A percentile compares a stretch with the other conserved stretches of the same genome.
Conservation (phyloP, 2,113 vertebrate genomes). For the Notarius quadriscutis region DNA sequence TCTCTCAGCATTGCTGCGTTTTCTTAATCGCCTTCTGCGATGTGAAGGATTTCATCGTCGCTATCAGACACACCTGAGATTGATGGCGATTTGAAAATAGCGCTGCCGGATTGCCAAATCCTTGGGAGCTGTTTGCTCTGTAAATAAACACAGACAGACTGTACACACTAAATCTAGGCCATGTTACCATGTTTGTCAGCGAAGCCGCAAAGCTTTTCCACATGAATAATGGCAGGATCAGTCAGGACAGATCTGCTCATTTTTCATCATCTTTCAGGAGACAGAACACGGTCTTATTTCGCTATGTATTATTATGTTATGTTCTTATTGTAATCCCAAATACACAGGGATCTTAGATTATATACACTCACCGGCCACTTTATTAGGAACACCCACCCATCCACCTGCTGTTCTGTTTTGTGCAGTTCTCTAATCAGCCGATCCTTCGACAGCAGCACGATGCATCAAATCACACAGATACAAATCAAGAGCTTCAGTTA, state of each 20-base stretch:
- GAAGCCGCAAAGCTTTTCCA: constrained; percentile 41
- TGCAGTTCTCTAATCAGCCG: too few relatives aligned
- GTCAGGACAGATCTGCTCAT: constrained; percentile 4
- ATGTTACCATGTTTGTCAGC: constrained; percentile 38
- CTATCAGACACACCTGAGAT: constrained; percentile 60
- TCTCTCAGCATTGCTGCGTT: constrained; percentile 2
- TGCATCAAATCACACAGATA: too few relatives aligned
- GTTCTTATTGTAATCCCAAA: neutral
- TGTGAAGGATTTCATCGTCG: constrained; percentile 58
- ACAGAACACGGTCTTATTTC: neutral
- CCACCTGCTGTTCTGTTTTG: too few relatives aligned
- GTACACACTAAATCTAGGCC: constrained; percentile 33
- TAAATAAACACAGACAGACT: constrained; percentile 57
- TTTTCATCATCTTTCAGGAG: neutral
- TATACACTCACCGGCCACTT: too few relatives aligned
- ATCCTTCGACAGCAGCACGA: too few relatives aligned
- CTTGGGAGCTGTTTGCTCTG: constrained; percentile 24
- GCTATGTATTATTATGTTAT: neutral
- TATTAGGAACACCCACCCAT: too few relatives aligned
- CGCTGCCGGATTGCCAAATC: constrained; percentile 48
- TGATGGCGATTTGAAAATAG: constrained; percentile 53
- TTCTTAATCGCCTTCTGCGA: constrained; percentile 51
- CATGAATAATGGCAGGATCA: constrained; percentile 42
- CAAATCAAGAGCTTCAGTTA: too few relatives aligned
- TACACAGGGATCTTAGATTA: neutral